Evolutionary conservation across 1,140 invertebrate genomes (phyloP).

Genomic region (Neoseiulus cucumeris): DNA sequence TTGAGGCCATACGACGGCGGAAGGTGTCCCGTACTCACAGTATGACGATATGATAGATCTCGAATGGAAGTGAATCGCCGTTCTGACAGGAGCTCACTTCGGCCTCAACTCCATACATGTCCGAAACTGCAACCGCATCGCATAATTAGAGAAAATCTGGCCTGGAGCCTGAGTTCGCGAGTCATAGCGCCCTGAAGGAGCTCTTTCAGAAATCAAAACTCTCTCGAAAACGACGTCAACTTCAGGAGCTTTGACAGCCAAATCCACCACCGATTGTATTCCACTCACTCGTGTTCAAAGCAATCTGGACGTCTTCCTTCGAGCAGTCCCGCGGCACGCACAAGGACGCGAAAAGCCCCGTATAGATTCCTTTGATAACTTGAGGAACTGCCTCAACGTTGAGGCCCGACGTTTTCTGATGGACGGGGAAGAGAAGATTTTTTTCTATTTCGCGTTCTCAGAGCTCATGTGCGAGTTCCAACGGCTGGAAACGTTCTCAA

Average conservation of each 20-base stretch:
- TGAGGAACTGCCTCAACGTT: neutral
- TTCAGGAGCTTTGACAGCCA: no score
- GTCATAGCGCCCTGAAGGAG: no score
- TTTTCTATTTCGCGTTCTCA: no score
- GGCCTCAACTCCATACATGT: neutral
- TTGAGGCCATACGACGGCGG: neutral
- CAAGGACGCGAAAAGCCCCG: neutral
- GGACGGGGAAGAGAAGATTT: no score
- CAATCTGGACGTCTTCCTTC: neutral
- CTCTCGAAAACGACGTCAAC: no score
- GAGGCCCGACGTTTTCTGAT: neutral
- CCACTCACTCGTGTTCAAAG: neutral
- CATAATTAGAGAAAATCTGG: no score
- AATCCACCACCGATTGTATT: no score
- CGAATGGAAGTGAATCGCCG: neutral
- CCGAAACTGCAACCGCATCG: neutral
- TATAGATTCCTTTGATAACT: neutral
- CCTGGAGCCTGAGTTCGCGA: no score
- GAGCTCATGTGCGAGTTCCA: no score
- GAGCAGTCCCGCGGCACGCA: neutral
- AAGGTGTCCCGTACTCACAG: neutral
- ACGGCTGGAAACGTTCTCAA: no score
- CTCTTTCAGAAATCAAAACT: no score
- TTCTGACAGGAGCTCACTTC: conserved; percentile 8
- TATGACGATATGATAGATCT: neutral